Base-by-base conservation (phyloP, 2,113 vertebrate genomes). In the Salvelinus sp. region DNA sequence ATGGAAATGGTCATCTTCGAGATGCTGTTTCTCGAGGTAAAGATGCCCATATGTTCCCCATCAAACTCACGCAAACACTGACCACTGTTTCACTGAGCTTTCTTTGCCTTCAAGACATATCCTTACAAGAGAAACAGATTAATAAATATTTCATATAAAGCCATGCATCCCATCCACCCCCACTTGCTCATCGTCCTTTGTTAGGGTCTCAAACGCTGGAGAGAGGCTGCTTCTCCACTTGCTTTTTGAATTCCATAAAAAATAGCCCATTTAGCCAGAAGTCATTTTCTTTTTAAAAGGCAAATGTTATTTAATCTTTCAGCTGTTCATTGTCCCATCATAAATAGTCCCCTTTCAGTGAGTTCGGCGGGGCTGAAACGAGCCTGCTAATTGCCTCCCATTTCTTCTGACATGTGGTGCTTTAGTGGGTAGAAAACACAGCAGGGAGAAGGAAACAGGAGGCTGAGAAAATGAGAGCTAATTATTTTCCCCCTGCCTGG, bases 241-340 rank as follows among this genome's bases (percentile, higher is more conserved):
- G 95, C 96, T 96, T 96, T 97, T 99, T 97, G 96, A 98, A 97
- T 98, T 96, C 97, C 97, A 98, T 98, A 96, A 98, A 97, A 99
- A 99, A 98, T 98, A 96, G 96, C 96, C 97, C 97, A 99, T 99
- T 98, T 98, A 97, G 97, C 96, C 97, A 98, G 96, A 99, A 99
- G 98, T 98, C 96, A 98, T 98, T 98, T 99, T 99, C 96, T 96
- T 99, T 98, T 98, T 96, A 98, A 98, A 98, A 98, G 96, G 97
- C 96, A 98, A 99, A 98, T 96, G 98, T 99, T 99, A 98, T 99
- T 99, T 99, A 99, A 98, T 99, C 98, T 99, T 99, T 99, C 98
- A 99, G 98, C 98, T 99, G 98, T 97, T 98, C 98, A 98, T 99
- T 99, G 98, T 99, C 96, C 97, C 97, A 96, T 98, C 98, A 98